Percentiles rank a stretch among this genome's conserved stretches.
Conservation (phyloP, 1,140 invertebrate species). For the Thereuonema tuberculata region DNA sequence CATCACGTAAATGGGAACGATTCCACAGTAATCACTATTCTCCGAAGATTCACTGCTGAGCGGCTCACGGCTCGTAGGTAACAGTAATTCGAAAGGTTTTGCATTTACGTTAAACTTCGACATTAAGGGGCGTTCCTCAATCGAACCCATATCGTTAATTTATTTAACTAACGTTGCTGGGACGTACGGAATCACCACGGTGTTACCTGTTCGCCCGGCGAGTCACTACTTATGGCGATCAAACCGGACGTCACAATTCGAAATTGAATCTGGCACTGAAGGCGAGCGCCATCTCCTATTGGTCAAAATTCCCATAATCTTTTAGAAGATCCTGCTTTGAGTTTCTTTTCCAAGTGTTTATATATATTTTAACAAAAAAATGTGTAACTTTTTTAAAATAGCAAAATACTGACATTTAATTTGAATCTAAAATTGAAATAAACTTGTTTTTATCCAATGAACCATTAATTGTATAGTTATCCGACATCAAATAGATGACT, state of each 20-base stretch:
- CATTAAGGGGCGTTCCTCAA: background rate
- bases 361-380: no score
- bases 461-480: no score
- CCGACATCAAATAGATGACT: no score
- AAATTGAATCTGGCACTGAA: no score
- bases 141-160: background rate
- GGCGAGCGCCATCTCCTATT: no score
- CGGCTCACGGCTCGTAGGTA: background rate
- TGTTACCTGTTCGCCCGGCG: background rate
- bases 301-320: no score
- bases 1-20: background rate
- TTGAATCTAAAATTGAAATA: no score
- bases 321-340: no score
- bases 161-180: background rate
- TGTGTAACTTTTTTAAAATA: no score
- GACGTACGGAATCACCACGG: background rate
- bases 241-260: conserved; percentile 2
- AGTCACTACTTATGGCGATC: background rate
- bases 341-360: no score
- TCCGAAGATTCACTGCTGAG: conserved; percentile 6
- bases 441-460: no score
- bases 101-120: conserved; percentile 4
- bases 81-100: background rate
- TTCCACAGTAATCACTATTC: background rate
- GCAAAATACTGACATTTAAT: no score